A percentile compares a stretch with the other conserved stretches of the same genome.
Evolutionary conservation across 92 coral and sea anemone genomes (phyloP).

Genomic region (Anthopleura xanthogrammica): DNA sequence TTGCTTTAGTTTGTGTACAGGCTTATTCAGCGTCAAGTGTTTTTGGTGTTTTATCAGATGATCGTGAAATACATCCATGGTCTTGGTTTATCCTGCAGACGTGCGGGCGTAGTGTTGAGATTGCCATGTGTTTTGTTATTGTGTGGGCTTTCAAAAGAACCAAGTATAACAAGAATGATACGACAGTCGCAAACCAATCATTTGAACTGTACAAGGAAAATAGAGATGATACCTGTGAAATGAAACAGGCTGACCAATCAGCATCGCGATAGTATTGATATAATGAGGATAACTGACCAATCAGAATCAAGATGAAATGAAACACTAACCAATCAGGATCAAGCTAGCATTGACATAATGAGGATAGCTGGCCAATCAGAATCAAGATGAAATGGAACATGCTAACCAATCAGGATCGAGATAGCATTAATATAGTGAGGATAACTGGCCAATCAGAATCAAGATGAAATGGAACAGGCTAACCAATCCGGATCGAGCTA

Average conservation of each 20-base stretch:
- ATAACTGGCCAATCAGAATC: background rate
- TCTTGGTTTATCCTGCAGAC: constrained; percentile 59
- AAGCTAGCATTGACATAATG: no score
- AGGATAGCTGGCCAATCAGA: background rate
- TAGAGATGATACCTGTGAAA: background rate
- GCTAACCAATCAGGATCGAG: no score
- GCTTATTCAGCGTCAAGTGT: constrained; percentile 26
- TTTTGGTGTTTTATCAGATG: constrained; percentile 14
- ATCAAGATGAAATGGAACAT: background rate
- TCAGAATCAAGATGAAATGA: background rate
- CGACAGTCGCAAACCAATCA: background rate
- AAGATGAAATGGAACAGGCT: background rate
- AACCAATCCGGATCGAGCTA: background rate
- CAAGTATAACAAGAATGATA: background rate
- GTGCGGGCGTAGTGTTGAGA: constrained; percentile 41
- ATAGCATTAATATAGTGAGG: no score
- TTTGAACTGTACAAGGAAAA: background rate
- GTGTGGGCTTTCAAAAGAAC: constrained; percentile 23
- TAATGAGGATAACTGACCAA: background rate
- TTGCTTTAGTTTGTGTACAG: constrained; percentile 19
- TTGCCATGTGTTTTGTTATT: constrained; percentile 34
- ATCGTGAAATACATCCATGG: constrained; percentile 40
- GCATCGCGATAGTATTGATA: background rate
- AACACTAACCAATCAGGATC: background rate
- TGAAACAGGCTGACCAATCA: background rate